Evolutionary conservation across 2,888 invertebrate genomes (phyloP), one percentile per base, ranked within the genome.

Genomic region (Philaethria dido): DNA sequence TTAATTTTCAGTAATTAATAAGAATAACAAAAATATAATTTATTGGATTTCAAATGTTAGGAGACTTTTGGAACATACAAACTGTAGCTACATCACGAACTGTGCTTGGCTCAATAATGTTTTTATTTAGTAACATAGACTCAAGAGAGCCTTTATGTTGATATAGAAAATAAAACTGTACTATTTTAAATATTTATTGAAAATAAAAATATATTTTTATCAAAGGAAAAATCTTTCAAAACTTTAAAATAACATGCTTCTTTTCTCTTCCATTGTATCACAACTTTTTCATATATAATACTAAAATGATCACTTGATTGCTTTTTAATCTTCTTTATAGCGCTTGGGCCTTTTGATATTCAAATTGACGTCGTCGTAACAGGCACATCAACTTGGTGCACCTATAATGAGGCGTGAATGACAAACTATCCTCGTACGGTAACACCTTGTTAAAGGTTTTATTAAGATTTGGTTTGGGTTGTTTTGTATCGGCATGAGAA

Each of bases 371-470:
- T 72, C 77, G 73, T 72, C 71, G 72, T 75, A 82, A 80, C 78
- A 70, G 67, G 66, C 73, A 74, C 75, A 78, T 81, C 80, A 82
- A 79, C 39, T 77, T 63, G 70, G 54, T 66, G 33, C 5, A 29
- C 16, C 67, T 68, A 77, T 85, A 85, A 87, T 84, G 82, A 84
- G 81, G 77, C 78, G 78, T 81, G 74, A 80, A 84, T 86, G 85
- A 88, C 81, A 86, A 87, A 87, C 83, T 84, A 84, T 80, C 80
- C 83, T 83, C 77, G 18, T 79, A 22, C 48, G 29, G 39, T 82
- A 83, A 78, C 86, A 85, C 86, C 87, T 84, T 86, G 85, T 76
- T 57, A 57, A 57, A 25, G 57, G 22, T 39, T 57, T 36, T 22
- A 57, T 39, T 22, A 39, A 57, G 55, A 42, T 77, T 55, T 36